Evolutionary conservation across 2,888 invertebrate species (phyloP), one percentile per base, ranked within the genome.

Genomic region (Gastrophysa polygoni): DNA sequence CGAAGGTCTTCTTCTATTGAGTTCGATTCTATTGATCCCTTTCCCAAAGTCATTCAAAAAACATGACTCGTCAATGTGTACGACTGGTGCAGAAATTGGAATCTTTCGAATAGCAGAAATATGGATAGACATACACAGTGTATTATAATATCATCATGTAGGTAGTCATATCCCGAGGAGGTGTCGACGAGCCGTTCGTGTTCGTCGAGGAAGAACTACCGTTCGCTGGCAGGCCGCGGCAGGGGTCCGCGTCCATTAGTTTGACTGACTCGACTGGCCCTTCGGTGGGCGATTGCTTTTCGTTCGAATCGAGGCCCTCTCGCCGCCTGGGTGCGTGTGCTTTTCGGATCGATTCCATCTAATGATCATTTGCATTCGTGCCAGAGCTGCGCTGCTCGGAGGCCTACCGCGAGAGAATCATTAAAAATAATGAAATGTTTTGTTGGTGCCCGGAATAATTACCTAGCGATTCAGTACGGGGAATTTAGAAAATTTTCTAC

Each of bases 191-290:
- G 73, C 59, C 73, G 73, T 66, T 59, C 65, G 70, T 71, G 67
- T 44, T 43, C 38, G 48, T n/a, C n/a, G n/a, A n/a, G n/a, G n/a
- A 75, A 74, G 76, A 71, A 77, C 77, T 77, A 77, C 76, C 71
- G 77, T 77, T 24, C 24, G 7, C 24, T 7, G 70, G 71, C 67
- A 72, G 69, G 69, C 64, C 70, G 68, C 71, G 64, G 68, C 69
- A 64, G 64, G 77, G 75, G 77, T 74, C 68, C 73, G n/a, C 72
- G 72, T 76, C 77, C 78, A 78, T 78, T 78, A 78, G 77, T 77
- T 76, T 71, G 38, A 38, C 11, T n/a, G 72, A 73, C 68, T 67
- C 71, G 74, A 69, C 29, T 5, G 73, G 74, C 68, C 70, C 70
- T 64, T 54, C 48, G 73, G 70, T 69, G 69, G 60, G 64, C 70